Evolutionary conservation across 2,113 vertebrate species (phyloP).

Genomic region (Porphyrio hochstetteri): DNA sequence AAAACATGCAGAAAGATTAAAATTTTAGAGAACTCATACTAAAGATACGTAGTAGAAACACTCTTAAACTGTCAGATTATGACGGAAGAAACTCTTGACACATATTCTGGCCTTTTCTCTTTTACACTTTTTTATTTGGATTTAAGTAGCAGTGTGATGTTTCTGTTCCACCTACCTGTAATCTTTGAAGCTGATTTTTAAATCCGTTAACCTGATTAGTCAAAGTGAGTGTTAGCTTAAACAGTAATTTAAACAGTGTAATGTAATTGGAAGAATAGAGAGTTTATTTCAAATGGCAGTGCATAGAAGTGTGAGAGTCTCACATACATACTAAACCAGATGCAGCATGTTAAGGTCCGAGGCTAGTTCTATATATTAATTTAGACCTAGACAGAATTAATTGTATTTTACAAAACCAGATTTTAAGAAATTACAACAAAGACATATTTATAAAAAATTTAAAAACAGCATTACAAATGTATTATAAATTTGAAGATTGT

Average conservation of each 20-base stretch:
- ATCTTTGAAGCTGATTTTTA: constrained; percentile 3
- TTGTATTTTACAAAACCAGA: not conserved
- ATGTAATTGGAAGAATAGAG: not conserved
- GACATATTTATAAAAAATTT: not conserved
- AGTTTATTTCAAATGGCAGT: not conserved
- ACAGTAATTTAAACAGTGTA: not conserved
- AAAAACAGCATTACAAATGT: not conserved
- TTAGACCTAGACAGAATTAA: not conserved
- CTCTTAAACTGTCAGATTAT: constrained; percentile 23
- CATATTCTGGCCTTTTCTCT: not conserved
- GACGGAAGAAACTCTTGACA: not conserved
- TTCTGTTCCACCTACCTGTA: constrained; percentile 10
- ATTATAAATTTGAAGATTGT: not conserved
- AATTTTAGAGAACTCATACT: not conserved
- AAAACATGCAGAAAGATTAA: not conserved
- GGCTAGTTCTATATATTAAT: not conserved
- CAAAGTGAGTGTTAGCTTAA: constrained; percentile 8
- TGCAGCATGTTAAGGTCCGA: not conserved
- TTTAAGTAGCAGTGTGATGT: not conserved
- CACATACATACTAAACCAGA: not conserved
- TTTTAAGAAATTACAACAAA: not conserved
- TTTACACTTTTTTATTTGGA: not conserved
- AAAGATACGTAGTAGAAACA: not conserved
- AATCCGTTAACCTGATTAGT: constrained; percentile 39
- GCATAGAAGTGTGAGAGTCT: not conserved